Base-by-base conservation (phyloP, 2,797 vertebrate genomes). In the Rhinophrynus dorsalis region DNA sequence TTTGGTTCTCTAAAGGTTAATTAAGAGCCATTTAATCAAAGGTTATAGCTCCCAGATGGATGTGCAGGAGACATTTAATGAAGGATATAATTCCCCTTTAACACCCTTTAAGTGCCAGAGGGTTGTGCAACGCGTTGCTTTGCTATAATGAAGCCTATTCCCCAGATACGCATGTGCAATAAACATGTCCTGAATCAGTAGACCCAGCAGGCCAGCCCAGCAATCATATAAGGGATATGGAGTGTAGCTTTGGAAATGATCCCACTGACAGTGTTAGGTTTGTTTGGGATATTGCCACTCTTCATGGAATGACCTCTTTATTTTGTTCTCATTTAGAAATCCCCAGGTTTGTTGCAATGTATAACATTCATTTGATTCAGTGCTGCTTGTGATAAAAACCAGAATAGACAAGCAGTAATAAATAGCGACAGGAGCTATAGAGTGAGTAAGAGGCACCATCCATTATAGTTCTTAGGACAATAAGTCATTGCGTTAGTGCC, bases 311-410 rank as follows among this genome's bases (percentile, higher is more conserved):
- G 57, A 23, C 15, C 50, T 24, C 51, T 65, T n/a, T 48, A 40
- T 56, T 64, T 65, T 73, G 33, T 32, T 26, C 61, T 66, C 61
- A 50, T 65, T 51, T 44, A 21, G 27, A 59, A 65, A 51, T 57
- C 62, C 27, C 29, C 21, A 38, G 37, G 45, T 44, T 58, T 52
- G 33, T 45, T 42, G 9, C 44, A 50, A 32, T 73, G 69, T 33
- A 57, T 52, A 35, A 50, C 33, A 65, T 66, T 72, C 61, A 65
- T 72, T 65, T 65, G 35, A 58, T 52, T 70, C 69, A 13, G 11
- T 51, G 69, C 63, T 57, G 44, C 60, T 56, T 58, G 18, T 18
- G 65, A 72, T 65, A 59, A 51, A 47, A 26, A 65, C 50, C 54
- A 67, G 52, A 42, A 37, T 17, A 29, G 37, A 27, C 52, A 18